Evolutionary conservation across 2,888 invertebrate species (phyloP).

Genomic region (Ophioninae sp.): DNA sequence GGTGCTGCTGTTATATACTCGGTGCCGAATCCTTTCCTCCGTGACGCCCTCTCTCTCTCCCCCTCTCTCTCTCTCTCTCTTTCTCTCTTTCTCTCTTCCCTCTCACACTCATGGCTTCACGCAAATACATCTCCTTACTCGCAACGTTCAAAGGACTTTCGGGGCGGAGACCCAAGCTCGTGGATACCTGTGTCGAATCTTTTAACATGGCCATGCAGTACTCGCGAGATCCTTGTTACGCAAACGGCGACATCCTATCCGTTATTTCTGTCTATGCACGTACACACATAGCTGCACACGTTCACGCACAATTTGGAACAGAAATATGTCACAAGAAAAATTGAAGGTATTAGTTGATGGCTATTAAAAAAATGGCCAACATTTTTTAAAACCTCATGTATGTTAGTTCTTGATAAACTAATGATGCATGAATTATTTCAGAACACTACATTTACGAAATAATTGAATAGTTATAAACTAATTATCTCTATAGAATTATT

Average conservation of each 20-base stretch:
- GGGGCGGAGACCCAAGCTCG: not conserved
- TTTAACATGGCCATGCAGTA: slow-evolving; percentile 9
- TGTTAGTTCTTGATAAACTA: too few species aligned
- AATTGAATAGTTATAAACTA: too few species aligned
- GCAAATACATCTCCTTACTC: not conserved
- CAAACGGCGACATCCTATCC: not conserved
- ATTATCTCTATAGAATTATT: too few species aligned
- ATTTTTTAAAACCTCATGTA: too few species aligned
- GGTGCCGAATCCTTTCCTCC: slow-evolving; percentile 58
- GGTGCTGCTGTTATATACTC: slow-evolving; percentile 37
- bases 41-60: slow-evolving; percentile 46
- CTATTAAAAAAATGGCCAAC: too few species aligned
- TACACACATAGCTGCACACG: not conserved
- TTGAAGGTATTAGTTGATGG: too few species aligned
- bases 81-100: slow-evolving; percentile 34
- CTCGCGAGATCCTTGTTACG: not conserved
- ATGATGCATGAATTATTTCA: too few species aligned
- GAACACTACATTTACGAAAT: too few species aligned
- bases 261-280: not conserved
- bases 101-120: not conserved
- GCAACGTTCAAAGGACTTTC: slow-evolving; percentile 29
- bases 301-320: too few species aligned
- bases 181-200: slow-evolving; percentile 15
- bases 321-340: too few species aligned
- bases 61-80: slow-evolving; percentile 38